Evolutionary conservation across 2,888 invertebrate genomes (phyloP), one percentile per base, ranked within the genome.

Genomic region (Rapana venosa): DNA sequence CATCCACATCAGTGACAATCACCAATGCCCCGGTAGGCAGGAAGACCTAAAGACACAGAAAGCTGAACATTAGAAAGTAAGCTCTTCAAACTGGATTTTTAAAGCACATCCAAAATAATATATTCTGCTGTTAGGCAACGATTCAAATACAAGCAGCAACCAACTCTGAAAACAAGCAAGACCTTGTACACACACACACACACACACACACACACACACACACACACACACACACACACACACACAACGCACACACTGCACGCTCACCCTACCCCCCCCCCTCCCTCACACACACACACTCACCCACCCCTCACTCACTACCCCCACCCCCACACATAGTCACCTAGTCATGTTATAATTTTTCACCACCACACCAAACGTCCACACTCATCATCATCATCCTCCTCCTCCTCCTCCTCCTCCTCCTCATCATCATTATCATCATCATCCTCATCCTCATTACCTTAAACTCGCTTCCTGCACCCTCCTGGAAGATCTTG

Each of bases 401-500:
- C n/a, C n/a, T n/a, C n/a, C n/a, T n/a, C n/a, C n/a, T n/a, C n/a
- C n/a, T n/a, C n/a, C n/a, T n/a, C n/a, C n/a, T n/a, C n/a, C n/a
- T n/a, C n/a, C n/a, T n/a, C n/a, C n/a, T n/a, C n/a, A n/a, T n/a
- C n/a, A n/a, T n/a, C n/a, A n/a, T n/a, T n/a, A n/a, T n/a, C n/a
- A n/a, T n/a, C n/a, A n/a, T n/a, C n/a, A n/a, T n/a, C n/a, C n/a
- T n/a, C n/a, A n/a, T n/a, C n/a, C n/a, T n/a, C n/a, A 22, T 84
- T 84, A 94, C 94, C 92, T 93, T 91, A 85, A 92, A 92, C 74
- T 90, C 91, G 47, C 90, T 88, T 15, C 94, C 94, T 61, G 92
- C 91, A 13, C 92, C 90, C n/a, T 93, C 90, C 87, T 92, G 92
- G 86, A 87, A 91, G 35, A 94, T 90, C 58, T 91, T 92, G 20